phyloP scores from a whole-genome alignment of 2,888 invertebrate genomes.

The Pecten maximus region DNA sequence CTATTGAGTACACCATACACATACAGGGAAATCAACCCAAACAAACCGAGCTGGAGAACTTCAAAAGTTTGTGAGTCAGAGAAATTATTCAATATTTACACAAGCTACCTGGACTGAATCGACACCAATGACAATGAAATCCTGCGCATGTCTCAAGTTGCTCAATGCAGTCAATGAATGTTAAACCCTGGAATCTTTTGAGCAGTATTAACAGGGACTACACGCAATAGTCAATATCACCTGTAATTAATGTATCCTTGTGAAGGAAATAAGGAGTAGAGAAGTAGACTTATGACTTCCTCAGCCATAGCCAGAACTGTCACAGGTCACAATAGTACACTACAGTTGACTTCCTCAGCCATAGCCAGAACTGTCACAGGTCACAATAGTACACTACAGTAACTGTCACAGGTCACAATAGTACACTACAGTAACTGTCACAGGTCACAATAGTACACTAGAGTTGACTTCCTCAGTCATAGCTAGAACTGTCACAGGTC shows the following conservation, averaged over 20 bases:
- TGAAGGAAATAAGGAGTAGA: background rate
- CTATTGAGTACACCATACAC: background rate
- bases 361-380: background rate
- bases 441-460: background rate
- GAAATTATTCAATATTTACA: constrained; percentile 35
- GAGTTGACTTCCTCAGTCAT: no score
- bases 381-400: background rate
- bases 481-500: background rate
- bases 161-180: constrained; percentile 18
- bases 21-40: background rate
- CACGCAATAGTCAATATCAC: background rate
- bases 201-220: background rate
- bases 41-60: background rate
- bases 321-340: background rate
- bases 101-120: background rate
- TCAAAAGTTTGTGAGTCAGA: constrained; percentile 15
- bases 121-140: background rate
- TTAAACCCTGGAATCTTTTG: background rate
- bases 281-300: background rate
- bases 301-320: background rate
- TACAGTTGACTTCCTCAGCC: no score
- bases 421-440: background rate
- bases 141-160: background rate
- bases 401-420: background rate
- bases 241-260: background rate